A percentile compares a stretch with the other conserved stretches of the same genome.
phyloP scores from a whole-genome alignment of 2,113 vertebrate species.

The Antechinus stuartii region DNA sequence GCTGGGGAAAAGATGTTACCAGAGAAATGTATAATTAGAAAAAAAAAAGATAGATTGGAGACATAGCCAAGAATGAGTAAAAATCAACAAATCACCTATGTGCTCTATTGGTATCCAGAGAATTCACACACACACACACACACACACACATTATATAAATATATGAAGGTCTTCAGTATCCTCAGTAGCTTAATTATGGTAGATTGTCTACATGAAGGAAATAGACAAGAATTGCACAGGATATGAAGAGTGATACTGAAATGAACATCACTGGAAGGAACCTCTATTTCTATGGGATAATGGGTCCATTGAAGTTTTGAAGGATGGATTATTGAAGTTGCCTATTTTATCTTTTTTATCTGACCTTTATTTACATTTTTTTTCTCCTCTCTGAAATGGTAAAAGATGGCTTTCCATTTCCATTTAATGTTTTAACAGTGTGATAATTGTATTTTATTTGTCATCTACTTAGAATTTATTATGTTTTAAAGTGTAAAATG shows the following conservation, averaged over 20 bases:
- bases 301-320: neutral
- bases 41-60: neutral
- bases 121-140: neutral
- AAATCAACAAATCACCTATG: neutral
- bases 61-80: neutral
- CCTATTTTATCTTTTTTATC: neutral
- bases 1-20: neutral
- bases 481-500: neutral
- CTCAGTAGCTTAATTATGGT: neutral
- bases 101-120: neutral
- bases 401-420: neutral
- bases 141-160: neutral
- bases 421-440: neutral
- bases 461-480: neutral
- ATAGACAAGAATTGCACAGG: neutral
- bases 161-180: neutral
- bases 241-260: neutral
- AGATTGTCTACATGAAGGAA: neutral
- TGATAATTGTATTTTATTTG: neutral
- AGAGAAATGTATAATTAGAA: neutral
- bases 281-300: neutral
- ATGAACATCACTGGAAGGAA: neutral
- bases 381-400: neutral
- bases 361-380: neutral
- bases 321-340: neutral